These are phyloP conservation scores for Geophilus truncorum DNA, from an alignment of 2,888 invertebrate genomes.

Conservation along the genomic window DNA sequence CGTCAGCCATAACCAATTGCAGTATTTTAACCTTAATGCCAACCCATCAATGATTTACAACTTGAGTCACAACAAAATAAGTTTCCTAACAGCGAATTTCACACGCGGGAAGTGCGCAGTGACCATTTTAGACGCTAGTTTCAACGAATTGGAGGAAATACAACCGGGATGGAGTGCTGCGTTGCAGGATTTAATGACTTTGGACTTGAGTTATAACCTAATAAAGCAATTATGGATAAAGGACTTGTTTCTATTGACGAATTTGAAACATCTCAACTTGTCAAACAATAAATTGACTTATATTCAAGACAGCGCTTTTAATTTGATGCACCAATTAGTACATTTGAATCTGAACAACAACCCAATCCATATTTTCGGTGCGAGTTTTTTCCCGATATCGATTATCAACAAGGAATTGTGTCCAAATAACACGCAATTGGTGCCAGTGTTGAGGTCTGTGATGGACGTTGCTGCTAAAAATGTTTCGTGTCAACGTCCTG, in stretches of 20 bases:
- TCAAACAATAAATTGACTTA: neutral
- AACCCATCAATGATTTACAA: neutral
- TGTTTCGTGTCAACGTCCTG: neutral
- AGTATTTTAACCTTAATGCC: neutral
- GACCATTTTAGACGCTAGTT: neutral
- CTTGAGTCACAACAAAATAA: neutral
- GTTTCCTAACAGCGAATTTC: neutral
- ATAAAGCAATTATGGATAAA: neutral
- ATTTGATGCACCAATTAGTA: neutral
- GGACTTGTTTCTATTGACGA: neutral
- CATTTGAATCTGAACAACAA: neutral
- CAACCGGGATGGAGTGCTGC: neutral
- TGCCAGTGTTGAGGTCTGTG: neutral
- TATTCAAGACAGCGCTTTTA: neutral
- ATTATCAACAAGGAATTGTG: neutral
- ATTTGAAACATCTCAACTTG: neutral
- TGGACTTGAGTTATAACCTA: conserved; percentile 9
- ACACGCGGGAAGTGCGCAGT: neutral
- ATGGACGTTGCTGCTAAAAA: too few relatives aligned
- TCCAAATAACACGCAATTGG: neutral
- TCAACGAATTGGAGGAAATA: neutral
- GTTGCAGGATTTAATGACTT: neutral
- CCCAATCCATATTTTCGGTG: neutral
- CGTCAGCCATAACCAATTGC: neutral
- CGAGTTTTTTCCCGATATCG: too few relatives aligned